Conservation (phyloP, 2,797 vertebrate species). For the Pantherophis alleghaniensis region DNA sequence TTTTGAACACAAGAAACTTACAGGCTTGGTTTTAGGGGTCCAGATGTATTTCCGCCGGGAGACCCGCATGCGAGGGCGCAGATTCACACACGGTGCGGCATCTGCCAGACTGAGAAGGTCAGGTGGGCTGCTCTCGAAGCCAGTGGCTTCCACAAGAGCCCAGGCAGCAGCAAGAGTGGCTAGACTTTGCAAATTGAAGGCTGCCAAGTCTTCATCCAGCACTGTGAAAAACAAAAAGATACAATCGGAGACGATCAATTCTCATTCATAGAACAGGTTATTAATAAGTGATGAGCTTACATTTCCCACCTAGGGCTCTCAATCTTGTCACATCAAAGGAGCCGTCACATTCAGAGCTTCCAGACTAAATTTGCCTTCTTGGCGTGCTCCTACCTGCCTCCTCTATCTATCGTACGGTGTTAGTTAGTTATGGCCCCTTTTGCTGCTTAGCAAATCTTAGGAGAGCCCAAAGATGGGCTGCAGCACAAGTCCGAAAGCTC, state of each 20-base stretch:
- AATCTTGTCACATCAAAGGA: not conserved
- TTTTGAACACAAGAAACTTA: constrained; percentile 64
- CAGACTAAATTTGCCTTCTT: not conserved
- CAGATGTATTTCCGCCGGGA: constrained; percentile 90
- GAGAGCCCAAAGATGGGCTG: not conserved
- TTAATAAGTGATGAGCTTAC: not conserved
- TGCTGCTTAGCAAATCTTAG: not conserved
- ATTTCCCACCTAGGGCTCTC: not conserved
- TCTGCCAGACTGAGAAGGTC: constrained; percentile 59
- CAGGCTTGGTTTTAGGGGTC: constrained; percentile 91
- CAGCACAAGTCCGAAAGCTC: not conserved
- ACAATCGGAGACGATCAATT: fast-evolving
- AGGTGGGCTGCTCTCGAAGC: constrained; percentile 57
- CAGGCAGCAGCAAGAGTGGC: constrained; percentile 91
- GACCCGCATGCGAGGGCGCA: constrained; percentile 79
- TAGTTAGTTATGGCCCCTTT: not conserved
- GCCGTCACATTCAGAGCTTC: not conserved
- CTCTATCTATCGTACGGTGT: not conserved
- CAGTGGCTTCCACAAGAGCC: constrained; percentile 81
- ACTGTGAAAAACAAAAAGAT: constrained; percentile 30
- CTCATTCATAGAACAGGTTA: not conserved
- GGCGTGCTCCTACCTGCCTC: not conserved
- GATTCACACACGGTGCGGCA: constrained; percentile 11
- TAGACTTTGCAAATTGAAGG: constrained; percentile 89
- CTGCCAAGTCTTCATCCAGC: constrained; percentile 81